Conservation (phyloP, 2,797 vertebrate genomes). For the Myotis pilosus region DNA sequence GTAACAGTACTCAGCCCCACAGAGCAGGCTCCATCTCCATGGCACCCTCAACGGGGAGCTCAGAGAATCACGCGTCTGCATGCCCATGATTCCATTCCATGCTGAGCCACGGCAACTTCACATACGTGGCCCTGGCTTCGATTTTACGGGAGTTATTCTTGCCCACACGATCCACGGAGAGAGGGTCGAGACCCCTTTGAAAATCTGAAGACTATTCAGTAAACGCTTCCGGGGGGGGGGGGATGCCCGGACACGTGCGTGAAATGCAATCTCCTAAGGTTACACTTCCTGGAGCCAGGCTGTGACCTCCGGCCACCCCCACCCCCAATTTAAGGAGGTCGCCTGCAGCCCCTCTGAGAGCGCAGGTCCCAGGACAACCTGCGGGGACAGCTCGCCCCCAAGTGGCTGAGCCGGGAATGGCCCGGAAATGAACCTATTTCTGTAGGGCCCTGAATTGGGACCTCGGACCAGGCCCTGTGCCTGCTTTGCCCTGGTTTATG, state of each 20-base stretch:
- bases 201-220: background rate
- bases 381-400: constrained; percentile 24
- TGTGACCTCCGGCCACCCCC: too few species aligned
- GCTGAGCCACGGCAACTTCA: too few species aligned
- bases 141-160: background rate
- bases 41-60: too few species aligned
- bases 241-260: background rate
- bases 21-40: background rate
- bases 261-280: background rate
- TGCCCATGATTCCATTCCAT: rapidly evolving
- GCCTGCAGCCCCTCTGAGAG: rapidly evolving
- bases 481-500: background rate
- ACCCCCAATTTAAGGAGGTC: background rate
- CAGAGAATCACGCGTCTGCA: background rate
- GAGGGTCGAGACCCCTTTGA: background rate
- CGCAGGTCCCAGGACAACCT: background rate
- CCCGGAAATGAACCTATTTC: background rate
- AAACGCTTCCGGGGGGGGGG: background rate
- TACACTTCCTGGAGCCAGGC: background rate
- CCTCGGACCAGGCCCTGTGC: background rate
- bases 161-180: background rate
- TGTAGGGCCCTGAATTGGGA: background rate
- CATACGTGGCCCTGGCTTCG: background rate
- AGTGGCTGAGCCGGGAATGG: background rate
- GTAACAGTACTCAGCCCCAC: rapidly evolving